Percentiles rank a stretch among this genome's conserved stretches.
Evolutionary conservation across 2,113 vertebrate species (phyloP).

Genomic region (Parus major): DNA sequence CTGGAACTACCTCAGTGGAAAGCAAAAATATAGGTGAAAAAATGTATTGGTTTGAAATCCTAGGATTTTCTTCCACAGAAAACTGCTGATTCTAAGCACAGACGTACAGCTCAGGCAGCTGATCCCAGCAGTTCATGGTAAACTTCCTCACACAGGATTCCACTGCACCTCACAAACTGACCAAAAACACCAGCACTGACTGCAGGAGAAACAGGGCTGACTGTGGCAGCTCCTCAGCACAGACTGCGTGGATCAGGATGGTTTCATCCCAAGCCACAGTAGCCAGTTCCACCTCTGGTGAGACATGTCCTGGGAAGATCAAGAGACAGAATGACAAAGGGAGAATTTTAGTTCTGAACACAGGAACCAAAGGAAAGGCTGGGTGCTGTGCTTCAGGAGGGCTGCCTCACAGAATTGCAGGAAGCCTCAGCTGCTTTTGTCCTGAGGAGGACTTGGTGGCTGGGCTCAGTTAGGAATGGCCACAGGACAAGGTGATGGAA

Average conservation of each 20-base stretch:
- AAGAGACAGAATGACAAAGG: not conserved
- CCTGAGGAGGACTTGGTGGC: not conserved
- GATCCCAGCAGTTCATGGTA: not conserved
- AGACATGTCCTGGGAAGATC: not conserved
- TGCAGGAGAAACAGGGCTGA: not conserved
- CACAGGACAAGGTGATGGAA: rapidly evolving
- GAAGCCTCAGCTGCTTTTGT: not conserved
- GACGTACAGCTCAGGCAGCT: not conserved
- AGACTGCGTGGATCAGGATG: too few species aligned
- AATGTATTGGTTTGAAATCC: not conserved
- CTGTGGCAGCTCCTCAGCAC: not conserved
- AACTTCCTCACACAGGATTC: not conserved
- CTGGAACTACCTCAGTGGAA: not conserved
- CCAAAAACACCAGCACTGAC: not conserved
- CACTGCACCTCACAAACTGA: not conserved
- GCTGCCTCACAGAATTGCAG: not conserved
- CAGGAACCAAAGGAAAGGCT: not conserved
- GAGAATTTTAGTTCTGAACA: not conserved
- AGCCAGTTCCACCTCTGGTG: not conserved
- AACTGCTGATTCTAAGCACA: not conserved
- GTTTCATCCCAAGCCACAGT: not conserved
- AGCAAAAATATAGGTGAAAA: slow-evolving; percentile 6
- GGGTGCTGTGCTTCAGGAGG: rapidly evolving
- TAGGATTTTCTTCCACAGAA: not conserved
- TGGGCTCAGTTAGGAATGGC: not conserved